These are phyloP conservation scores for Lycaon pictus DNA, from an alignment of 2,113 vertebrate genomes.

Conservation along the genomic window DNA sequence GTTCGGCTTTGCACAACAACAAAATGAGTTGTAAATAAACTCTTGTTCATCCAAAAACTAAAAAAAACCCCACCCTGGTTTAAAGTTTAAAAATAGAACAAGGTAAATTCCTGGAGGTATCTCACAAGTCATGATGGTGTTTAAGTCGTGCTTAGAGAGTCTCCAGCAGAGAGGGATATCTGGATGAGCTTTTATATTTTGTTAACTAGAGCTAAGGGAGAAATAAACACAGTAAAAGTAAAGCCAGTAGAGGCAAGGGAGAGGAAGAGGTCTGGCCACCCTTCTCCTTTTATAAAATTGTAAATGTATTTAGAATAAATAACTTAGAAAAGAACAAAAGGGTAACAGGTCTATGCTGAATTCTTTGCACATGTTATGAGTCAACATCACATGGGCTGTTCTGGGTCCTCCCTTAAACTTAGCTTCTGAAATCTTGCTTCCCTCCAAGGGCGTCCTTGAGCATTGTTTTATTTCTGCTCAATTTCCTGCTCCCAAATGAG, in stretches of 20 bases:
- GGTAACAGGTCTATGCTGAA: neutral
- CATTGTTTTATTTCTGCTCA: constrained; percentile 42
- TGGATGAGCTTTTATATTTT: neutral
- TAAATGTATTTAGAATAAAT: constrained; percentile 7
- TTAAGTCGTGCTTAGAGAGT: neutral
- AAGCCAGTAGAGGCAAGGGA: neutral
- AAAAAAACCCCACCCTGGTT: neutral
- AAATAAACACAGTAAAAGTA: neutral
- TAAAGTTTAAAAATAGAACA: neutral
- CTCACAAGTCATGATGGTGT: neutral
- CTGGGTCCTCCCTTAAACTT: neutral
- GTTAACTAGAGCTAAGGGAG: neutral
- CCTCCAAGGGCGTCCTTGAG: neutral
- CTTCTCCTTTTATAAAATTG: neutral
- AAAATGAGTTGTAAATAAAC: neutral
- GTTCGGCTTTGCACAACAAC: neutral
- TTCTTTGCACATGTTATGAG: constrained; percentile 15
- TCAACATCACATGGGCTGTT: constrained; percentile 51
- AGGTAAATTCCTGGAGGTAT: neutral
- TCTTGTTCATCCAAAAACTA: neutral
- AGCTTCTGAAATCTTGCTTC: constrained; percentile 13
- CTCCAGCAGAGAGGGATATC: neutral
- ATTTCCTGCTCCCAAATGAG: constrained; percentile 39
- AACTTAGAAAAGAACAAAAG: constrained; percentile 5
- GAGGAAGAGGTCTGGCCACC: neutral